Conservation (phyloP, 2,797 vertebrate species). For the Streptopelia turtur region DNA sequence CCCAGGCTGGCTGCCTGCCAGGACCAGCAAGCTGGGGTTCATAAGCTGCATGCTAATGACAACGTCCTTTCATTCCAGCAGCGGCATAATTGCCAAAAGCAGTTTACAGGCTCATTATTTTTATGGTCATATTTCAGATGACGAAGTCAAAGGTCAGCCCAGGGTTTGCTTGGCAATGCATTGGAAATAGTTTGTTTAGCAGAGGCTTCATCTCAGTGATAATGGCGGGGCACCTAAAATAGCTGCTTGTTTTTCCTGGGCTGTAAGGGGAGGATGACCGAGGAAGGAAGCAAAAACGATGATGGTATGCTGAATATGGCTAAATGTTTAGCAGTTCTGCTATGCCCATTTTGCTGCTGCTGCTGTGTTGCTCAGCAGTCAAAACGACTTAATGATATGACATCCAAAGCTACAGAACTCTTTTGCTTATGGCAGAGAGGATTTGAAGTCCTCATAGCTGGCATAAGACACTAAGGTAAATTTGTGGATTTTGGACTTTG, state of each 20-base stretch:
- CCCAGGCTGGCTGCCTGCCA: slow-evolving; percentile 86
- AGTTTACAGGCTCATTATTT: slow-evolving; percentile 86
- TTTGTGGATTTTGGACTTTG: neutral
- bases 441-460: neutral
- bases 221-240: neutral
- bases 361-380: neutral
- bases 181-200: slow-evolving; percentile 67
- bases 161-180: slow-evolving; percentile 73
- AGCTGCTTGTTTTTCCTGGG: neutral
- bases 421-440: neutral
- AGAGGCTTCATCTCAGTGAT: slow-evolving; percentile 31
- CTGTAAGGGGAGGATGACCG: neutral
- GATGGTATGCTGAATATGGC: neutral
- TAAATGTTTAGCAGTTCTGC: neutral
- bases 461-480: neutral
- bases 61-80: slow-evolving; percentile 85
- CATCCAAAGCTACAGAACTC: neutral
- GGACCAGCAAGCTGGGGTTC: slow-evolving; percentile 85
- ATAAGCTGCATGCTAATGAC: slow-evolving; percentile 88
- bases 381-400: neutral
- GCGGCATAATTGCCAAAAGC: slow-evolving; percentile 86
- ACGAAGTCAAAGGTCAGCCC: slow-evolving; percentile 73
- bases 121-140: slow-evolving; percentile 82
- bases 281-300: neutral
- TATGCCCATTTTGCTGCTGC: neutral